Conservation (phyloP, 2,113 vertebrate species). For the Macrotus californicus region DNA sequence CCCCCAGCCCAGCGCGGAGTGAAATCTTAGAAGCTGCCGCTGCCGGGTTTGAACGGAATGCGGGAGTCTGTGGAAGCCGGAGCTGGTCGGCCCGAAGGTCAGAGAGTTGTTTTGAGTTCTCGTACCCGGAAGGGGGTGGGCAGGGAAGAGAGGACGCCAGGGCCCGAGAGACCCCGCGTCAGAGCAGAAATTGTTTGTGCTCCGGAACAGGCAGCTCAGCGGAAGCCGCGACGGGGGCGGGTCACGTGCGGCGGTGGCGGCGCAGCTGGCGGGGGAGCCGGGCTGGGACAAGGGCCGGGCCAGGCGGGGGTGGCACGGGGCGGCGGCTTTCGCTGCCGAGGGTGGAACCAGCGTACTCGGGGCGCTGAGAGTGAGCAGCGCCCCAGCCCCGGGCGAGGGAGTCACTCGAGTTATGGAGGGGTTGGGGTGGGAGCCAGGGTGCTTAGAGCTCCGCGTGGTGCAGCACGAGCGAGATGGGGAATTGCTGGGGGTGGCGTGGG, state of each 20-base stretch:
- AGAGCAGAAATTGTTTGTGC: conserved; percentile 72
- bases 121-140: conserved; percentile 41
- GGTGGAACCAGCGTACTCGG: conserved; percentile 21
- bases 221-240: conserved; percentile 63
- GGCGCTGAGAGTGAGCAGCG: background rate
- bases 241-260: conserved; percentile 71
- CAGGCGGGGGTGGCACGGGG: conserved; percentile 49
- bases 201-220: conserved; percentile 65
- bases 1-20: conserved; percentile 54
- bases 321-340: conserved; percentile 42
- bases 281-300: conserved; percentile 48
- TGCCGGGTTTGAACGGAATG: conserved; percentile 61
- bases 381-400: conserved; percentile 11
- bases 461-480: background rate
- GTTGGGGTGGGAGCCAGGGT: background rate
- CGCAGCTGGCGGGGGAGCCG: conserved; percentile 60
- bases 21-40: conserved; percentile 66
- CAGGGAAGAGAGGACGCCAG: conserved; percentile 61
- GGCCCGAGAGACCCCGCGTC: conserved; percentile 68
- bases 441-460: background rate
- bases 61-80: conserved; percentile 66
- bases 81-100: conserved; percentile 66
- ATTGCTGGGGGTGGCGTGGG: background rate
- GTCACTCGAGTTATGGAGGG: conserved; percentile 13
- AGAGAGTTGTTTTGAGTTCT: conserved; percentile 69